Evolutionary conservation across 2,888 invertebrate genomes (phyloP), one percentile per base, ranked within the genome.

Genomic region (Oscheius myriophilus): DNA sequence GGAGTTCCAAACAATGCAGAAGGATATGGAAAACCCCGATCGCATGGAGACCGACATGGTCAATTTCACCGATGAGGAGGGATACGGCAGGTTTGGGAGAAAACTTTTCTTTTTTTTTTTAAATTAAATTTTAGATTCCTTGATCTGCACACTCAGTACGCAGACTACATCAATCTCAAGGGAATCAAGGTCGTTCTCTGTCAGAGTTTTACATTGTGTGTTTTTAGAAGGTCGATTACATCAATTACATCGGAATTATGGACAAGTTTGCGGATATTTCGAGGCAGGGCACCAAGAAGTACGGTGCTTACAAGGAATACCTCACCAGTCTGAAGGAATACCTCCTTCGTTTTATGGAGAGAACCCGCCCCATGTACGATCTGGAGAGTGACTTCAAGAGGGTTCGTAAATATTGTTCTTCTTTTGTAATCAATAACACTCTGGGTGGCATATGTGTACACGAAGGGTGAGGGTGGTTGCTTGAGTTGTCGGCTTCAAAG

Each of bases 51-150:
- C 81, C 46, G 87, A 87, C 87, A 90, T 80, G 71, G 70, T 95
- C 2, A 96, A 96, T 82, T 99, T 99, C 87, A 93, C 95, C 4
- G 98, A 98, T 88, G 98, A 99, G 88, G 98, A 99, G 89, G 97
- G 97, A 1, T 98, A 96, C 88, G 78, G 78, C 21, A 53, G 71
- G 58, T 69, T 33, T 33, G 33, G 3, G 33, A 6, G 9, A 33
- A 33, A 33, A 25, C 11, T n/a, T 18, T 26, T 55, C 18, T 51
- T 14, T 3, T 39, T n/a, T 42, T 16, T 1, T 6, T 26, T 26
- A 16, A 14, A 25, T 2, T 25, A 11, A 23, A n/a, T 57, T 49
- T 33, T 61, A 69, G 82, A n/a, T 99, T 95, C 89, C 90, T 99
- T 65, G 98, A 99, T 89, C 90, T 99, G 53, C 96, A 98, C 88